Evolutionary conservation across 2,113 vertebrate species (phyloP), one percentile per base, ranked within the genome.

Genomic region (Eonycteris spelaea): DNA sequence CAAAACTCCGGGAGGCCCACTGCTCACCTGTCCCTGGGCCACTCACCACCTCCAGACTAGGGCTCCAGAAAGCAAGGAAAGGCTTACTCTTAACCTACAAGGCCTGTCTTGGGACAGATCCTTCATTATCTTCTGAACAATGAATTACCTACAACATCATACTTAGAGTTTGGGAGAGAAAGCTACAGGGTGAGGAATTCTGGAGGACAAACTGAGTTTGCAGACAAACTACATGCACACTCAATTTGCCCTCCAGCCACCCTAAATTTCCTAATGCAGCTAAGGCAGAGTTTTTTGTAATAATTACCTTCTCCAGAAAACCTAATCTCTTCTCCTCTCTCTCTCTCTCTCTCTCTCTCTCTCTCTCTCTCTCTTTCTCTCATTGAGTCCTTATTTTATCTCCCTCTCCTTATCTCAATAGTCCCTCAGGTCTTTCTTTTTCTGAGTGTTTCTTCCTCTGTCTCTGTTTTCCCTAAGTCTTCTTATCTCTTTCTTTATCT

Each of bases 11-110:
- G 22, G 24, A 57, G 30, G 2, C 7, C 6, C 3, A 2, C 5
- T 2, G 8, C 16, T n/a, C 43, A 7, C 6, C 45, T 22, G 22
- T 24, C 33, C 38, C 6, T 0, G 0, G 7, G 10, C 30, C 24
- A 6, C 2, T 33, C 33, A 4, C 70, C 1, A 9, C 14, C 21
- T 18, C 35, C 38, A 45, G 22, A 51, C n/a, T 28, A 26, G 14
- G 53, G 6, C 14, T 61, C 33, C 51, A 24, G 21, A 26, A n/a
- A 67, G 18, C 61, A 30, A 55, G 38, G 30, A 53, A 10, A 43
- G 19, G 19, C n/a, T 91, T n/a, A 30, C 24, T 38, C 5, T 43
- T 67, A 11, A 65, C n/a, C 65, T 18, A 21, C 9, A 1, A 30
- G 35, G 22, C 7, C 18, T 12, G 1, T 71, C 14, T 53, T 71